Conservation (phyloP, 2,113 vertebrate genomes). For the Calonectris borealis region DNA sequence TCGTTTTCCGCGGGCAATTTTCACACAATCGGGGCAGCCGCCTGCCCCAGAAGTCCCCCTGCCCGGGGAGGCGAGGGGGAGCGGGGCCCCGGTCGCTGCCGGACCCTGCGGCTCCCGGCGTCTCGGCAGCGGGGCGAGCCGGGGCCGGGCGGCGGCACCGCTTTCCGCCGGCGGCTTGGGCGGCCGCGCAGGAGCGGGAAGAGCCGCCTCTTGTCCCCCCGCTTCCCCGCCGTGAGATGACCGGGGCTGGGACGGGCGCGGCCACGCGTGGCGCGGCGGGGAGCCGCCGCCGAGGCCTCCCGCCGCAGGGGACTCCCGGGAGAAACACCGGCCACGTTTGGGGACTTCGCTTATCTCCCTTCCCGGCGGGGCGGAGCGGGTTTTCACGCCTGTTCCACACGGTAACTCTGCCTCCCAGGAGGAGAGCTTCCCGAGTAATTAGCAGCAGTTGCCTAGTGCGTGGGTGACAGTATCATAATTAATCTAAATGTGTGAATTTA, state of each 20-base stretch:
- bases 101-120: no score
- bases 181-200: background rate
- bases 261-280: background rate
- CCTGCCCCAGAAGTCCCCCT: no score
- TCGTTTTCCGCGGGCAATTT: background rate
- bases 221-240: background rate
- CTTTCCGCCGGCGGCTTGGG: background rate
- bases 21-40: background rate
- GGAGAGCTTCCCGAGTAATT: background rate
- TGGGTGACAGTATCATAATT: background rate
- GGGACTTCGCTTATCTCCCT: background rate
- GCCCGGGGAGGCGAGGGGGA: no score
- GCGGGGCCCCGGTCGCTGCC: no score
- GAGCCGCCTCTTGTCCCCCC: background rate
- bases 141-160: background rate
- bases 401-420: background rate
- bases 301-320: background rate
- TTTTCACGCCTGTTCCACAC: background rate
- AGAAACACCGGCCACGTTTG: background rate
- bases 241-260: background rate
- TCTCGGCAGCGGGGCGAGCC: background rate
- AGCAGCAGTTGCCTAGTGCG: background rate
- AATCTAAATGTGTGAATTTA: conserved; percentile 11
- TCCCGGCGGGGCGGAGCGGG: background rate
- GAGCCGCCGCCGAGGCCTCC: background rate